Conservation (phyloP, 2,888 invertebrate genomes). For the Chymomyza procnemis region DNA sequence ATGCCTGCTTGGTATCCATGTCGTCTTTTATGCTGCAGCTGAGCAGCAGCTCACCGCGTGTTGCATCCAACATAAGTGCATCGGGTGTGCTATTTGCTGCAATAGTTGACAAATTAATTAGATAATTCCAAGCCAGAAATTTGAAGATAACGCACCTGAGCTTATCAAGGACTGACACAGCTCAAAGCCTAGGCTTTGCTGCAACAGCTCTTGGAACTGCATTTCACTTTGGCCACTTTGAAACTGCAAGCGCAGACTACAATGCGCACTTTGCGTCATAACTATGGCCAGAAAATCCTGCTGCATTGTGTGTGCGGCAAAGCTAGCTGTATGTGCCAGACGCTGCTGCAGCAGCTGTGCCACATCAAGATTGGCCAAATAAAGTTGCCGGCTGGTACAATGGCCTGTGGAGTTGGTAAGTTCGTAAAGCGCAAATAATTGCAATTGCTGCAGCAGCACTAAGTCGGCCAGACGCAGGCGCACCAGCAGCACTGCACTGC, state of each 20-base stretch:
- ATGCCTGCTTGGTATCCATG: constrained; percentile 22
- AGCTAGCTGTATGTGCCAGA: constrained; percentile 48
- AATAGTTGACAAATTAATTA: neutral
- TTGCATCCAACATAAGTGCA: constrained; percentile 32
- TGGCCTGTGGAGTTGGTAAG: neutral
- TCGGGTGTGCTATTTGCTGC: neutral
- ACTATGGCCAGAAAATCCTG: constrained; percentile 73
- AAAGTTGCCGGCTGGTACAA: constrained; percentile 32
- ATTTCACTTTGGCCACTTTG: constrained; percentile 13
- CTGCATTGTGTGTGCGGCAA: constrained; percentile 54
- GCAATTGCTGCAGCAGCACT: constrained; percentile 23
- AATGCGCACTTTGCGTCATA: constrained; percentile 50
- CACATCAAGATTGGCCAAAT: constrained; percentile 42
- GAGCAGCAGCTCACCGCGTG: neutral
- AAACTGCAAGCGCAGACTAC: constrained; percentile 48
- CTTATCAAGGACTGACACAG: neutral
- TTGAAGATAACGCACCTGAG: neutral
- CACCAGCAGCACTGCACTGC: constrained; percentile 65
- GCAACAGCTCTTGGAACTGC: constrained; percentile 57
- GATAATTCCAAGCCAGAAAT: too few relatives aligned
- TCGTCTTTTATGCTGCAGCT: neutral
- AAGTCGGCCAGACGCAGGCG: constrained; percentile 51
- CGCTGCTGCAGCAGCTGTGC: constrained; percentile 44
- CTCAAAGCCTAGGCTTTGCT: constrained; percentile 46
- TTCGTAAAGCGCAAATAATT: constrained; percentile 45